Evolutionary conservation across 2,113 vertebrate species (phyloP).

Genomic region (Brevimyrus niger): DNA sequence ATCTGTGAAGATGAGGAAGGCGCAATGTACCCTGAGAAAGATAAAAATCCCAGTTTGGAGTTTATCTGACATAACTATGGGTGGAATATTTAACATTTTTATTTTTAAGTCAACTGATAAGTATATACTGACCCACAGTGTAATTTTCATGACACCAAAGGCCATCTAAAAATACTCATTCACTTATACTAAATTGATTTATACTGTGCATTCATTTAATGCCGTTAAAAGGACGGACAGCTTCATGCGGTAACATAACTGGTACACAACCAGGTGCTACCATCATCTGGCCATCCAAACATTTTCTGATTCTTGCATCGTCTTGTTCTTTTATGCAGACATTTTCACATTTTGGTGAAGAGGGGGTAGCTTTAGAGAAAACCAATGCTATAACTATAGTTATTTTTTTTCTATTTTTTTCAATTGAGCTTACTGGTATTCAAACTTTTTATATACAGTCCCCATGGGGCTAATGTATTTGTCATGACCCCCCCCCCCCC

Average conservation of each 20-base stretch:
- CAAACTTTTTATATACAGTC: not conserved
- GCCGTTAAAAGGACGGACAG: not conserved
- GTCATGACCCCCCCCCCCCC: not conserved
- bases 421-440: not conserved
- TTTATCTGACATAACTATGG: not conserved
- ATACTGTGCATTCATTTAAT: not conserved
- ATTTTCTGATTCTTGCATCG: not conserved
- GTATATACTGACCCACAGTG: not conserved
- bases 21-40: not conserved
- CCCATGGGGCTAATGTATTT: not conserved
- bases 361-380: not conserved
- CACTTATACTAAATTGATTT: not conserved
- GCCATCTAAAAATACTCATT: not conserved
- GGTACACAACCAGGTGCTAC: not conserved
- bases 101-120: not conserved
- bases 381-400: not conserved
- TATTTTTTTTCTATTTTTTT: not conserved
- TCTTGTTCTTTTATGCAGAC: not conserved
- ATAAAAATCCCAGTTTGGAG: not conserved
- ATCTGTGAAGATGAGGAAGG: not conserved
- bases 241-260: not conserved
- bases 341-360: not conserved
- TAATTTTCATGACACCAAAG: not conserved
- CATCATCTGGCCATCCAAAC: not conserved
- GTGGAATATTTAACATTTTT: too few relatives aligned